phyloP scores from a whole-genome alignment of 2,888 invertebrate species.

The Spodoptera littoralis region DNA sequence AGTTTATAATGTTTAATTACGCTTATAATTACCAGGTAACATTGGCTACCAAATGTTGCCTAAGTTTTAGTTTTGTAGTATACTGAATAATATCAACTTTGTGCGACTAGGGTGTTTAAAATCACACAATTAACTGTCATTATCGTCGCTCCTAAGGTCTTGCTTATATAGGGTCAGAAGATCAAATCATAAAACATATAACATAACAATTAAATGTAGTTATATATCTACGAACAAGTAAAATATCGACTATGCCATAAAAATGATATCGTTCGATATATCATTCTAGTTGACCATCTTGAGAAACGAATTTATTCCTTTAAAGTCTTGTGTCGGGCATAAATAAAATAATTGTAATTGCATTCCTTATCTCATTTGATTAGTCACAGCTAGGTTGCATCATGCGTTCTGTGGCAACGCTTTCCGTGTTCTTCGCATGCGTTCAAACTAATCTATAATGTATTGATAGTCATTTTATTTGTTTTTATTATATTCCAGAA shows the following conservation, averaged over 20 bases:
- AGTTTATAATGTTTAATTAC: no score
- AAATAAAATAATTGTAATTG: constrained; percentile 83
- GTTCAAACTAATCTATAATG: constrained; percentile 39
- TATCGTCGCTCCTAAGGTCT: constrained; percentile 4
- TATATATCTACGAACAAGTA: constrained; percentile 15
- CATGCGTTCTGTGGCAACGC: constrained; percentile 62
- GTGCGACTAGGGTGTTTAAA: no score
- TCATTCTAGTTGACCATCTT: constrained; percentile 37
- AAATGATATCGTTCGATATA: constrained; percentile 38
- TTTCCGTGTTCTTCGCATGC: constrained; percentile 51
- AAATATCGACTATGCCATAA: constrained; percentile 30
- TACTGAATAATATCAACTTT: no score
- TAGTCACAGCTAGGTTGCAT: constrained; percentile 81
- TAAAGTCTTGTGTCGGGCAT: constrained; percentile 64
- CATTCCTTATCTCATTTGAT: constrained; percentile 84
- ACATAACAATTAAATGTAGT: constrained; percentile 6
- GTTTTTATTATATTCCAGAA: constrained; percentile 5
- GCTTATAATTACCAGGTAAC: no score
- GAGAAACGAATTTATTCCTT: constrained; percentile 51
- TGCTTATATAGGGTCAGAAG: constrained; percentile 16
- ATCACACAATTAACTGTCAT: no score
- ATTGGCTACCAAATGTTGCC: no score
- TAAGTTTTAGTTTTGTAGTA: no score
- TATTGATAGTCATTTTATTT: constrained; percentile 27
- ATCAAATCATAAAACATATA: constrained; percentile 11